Conservation (phyloP, 2,888 invertebrate genomes). For the Strigamia crassipes region DNA sequence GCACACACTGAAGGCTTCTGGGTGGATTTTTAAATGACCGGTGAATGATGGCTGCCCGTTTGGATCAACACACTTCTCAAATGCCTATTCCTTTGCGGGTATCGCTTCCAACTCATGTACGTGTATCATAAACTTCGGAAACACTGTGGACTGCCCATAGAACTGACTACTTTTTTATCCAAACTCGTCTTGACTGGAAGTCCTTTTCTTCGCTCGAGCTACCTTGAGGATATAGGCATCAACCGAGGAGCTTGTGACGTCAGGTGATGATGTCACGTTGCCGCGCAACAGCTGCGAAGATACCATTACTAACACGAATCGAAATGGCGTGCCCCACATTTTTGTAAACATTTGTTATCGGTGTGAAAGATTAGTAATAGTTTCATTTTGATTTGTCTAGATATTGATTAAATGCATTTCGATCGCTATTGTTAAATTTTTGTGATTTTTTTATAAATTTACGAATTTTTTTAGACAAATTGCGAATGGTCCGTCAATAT, state of each 20-base stretch:
- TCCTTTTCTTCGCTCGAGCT: neutral
- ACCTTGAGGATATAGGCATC: neutral
- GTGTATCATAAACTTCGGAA: neutral
- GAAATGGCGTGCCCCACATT: neutral
- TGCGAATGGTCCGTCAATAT: too few relatives aligned
- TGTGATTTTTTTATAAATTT: too few relatives aligned
- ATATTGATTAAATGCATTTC: too few relatives aligned
- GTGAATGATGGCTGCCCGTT: conserved; percentile 21
- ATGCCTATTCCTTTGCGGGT: neutral
- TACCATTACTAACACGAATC: neutral
- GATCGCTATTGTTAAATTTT: too few relatives aligned
- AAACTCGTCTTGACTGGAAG: neutral
- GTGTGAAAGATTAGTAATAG: too few relatives aligned
- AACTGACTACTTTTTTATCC: neutral
- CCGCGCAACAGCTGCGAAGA: neutral
- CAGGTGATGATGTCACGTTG: conserved; percentile 19
- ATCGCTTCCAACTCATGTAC: neutral
- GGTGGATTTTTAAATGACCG: conserved; percentile 12
- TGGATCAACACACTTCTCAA: neutral
- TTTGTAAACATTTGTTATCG: neutral
- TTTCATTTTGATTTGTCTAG: too few relatives aligned
- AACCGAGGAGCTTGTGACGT: conserved; percentile 4
- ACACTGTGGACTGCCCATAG: neutral
- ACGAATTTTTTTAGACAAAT: too few relatives aligned
- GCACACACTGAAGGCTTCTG: neutral